A percentile compares a stretch with the other conserved stretches of the same genome.
Conservation (phyloP, 2,888 invertebrate species). For the Corythucha ciliata region DNA sequence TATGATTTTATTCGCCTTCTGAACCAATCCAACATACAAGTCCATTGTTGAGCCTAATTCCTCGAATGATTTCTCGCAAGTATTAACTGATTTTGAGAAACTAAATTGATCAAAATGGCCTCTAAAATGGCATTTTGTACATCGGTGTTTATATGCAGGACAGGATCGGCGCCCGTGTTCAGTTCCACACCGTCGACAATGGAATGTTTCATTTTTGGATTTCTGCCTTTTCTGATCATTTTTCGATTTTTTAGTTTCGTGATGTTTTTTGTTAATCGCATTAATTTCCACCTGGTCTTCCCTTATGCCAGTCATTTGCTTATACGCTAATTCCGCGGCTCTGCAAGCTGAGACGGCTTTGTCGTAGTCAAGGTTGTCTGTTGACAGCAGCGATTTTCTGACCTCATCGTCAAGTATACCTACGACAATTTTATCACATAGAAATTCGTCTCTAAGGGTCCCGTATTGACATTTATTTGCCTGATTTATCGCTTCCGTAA, state of each 20-base stretch:
- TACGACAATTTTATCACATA: slow-evolving; percentile 15
- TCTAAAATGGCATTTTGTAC: slow-evolving; percentile 5
- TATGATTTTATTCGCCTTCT: slow-evolving; percentile 2
- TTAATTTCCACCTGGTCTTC: background rate
- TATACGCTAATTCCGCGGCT: slow-evolving; percentile 9
- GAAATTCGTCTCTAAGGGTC: slow-evolving; percentile 7
- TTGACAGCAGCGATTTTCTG: slow-evolving; percentile 3
- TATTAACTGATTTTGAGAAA: slow-evolving; percentile 5
- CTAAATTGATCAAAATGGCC: slow-evolving; percentile 12
- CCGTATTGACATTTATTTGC: slow-evolving; percentile 4
- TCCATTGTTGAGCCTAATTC: background rate
- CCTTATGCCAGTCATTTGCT: slow-evolving; percentile 3
- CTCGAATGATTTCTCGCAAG: background rate
- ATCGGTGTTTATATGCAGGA: slow-evolving; percentile 1
- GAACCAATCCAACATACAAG: slow-evolving; percentile 3
- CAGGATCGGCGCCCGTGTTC: background rate
- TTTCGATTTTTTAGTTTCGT: background rate
- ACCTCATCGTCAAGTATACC: slow-evolving; percentile 16
- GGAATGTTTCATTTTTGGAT: slow-evolving; percentile 1
- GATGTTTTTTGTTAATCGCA: background rate
- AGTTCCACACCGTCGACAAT: slow-evolving; percentile 9
- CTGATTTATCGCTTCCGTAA: slow-evolving; percentile 1
- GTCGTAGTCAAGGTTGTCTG: slow-evolving; percentile 5
- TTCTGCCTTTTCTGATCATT: slow-evolving; percentile 9
- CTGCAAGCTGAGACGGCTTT: slow-evolving; percentile 10